phyloP scores from a whole-genome alignment of 2,888 invertebrate genomes.

The Chorisops tibialis region DNA sequence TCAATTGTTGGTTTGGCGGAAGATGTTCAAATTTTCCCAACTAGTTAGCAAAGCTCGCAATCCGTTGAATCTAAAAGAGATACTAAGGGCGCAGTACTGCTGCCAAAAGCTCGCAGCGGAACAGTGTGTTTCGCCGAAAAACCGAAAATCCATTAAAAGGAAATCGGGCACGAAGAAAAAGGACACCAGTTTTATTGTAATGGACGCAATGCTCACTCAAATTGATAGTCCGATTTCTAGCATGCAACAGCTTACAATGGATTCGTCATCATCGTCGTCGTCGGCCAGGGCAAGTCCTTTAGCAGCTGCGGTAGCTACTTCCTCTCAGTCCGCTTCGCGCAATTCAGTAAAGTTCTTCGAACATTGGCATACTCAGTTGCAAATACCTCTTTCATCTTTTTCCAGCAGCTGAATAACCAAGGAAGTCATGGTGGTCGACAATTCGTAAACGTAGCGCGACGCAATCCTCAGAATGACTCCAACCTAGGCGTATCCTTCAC shows the following conservation, averaged over 20 bases:
- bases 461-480: not conserved
- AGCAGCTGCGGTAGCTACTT: too few relatives aligned
- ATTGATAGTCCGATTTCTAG: too few relatives aligned
- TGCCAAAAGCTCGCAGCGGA: not conserved
- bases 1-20: not conserved
- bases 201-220: too few relatives aligned
- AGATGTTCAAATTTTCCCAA: conserved; percentile 17
- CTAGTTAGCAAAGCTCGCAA: not conserved
- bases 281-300: too few relatives aligned
- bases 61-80: not conserved
- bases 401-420: not conserved
- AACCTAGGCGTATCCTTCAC: conserved; percentile 53
- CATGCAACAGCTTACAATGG: too few relatives aligned
- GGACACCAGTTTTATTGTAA: too few relatives aligned
- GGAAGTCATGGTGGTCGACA: not conserved
- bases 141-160: not conserved
- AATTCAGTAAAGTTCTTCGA: too few relatives aligned
- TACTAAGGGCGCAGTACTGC: not conserved
- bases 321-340: too few relatives aligned
- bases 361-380: too few relatives aligned
- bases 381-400: not conserved
- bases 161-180: not conserved
- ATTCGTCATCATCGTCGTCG: too few relatives aligned
- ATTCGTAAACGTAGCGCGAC: not conserved
- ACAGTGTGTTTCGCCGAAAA: not conserved